Percentiles rank a stretch among this genome's conserved stretches.
Conservation (phyloP, 2,888 invertebrate species). For the Drosophila monieri region DNA sequence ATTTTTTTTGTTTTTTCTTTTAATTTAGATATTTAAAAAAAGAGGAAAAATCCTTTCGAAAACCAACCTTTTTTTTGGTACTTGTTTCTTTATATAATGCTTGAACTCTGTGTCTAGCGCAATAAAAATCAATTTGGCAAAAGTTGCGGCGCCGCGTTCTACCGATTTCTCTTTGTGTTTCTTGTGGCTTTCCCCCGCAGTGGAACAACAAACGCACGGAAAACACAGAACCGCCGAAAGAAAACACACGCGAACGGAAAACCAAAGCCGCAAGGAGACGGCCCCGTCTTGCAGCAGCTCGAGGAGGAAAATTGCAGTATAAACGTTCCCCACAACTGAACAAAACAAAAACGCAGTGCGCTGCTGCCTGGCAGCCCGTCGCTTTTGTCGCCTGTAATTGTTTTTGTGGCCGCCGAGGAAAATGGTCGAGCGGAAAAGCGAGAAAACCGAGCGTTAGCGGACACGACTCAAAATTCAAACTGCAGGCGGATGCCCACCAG, state of each 20-base stretch:
- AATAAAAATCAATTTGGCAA: conserved; percentile 77
- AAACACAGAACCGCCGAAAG: conserved; percentile 24
- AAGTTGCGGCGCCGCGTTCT: conserved; percentile 57
- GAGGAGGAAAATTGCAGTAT: conserved; percentile 26
- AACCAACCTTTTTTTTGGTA: conserved; percentile 15
- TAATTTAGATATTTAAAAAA: not conserved
- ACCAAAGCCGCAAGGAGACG: conserved; percentile 34
- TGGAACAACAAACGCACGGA: conserved; percentile 15
- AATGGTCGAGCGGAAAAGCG: conserved; percentile 61
- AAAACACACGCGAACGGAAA: conserved; percentile 39
- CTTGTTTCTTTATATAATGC: conserved; percentile 34
- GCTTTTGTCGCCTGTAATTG: conserved; percentile 64
- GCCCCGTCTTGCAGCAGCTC: conserved; percentile 35
- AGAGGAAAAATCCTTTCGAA: not conserved
- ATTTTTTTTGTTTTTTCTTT: conserved; percentile 11
- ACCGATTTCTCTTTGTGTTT: conserved; percentile 40
- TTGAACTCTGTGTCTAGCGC: conserved; percentile 49
- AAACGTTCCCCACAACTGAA: conserved; percentile 34
- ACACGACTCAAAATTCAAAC: conserved; percentile 78
- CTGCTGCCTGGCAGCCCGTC: conserved; percentile 47
- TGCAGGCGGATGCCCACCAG: conserved; percentile 69
- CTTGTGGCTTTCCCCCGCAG: conserved; percentile 43
- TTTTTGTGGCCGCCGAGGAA: conserved; percentile 50
- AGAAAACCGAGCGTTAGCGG: conserved; percentile 76
- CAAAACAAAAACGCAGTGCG: conserved; percentile 54